phyloP scores from a whole-genome alignment of 2,113 vertebrate species.

The Cinclus cinclus region DNA sequence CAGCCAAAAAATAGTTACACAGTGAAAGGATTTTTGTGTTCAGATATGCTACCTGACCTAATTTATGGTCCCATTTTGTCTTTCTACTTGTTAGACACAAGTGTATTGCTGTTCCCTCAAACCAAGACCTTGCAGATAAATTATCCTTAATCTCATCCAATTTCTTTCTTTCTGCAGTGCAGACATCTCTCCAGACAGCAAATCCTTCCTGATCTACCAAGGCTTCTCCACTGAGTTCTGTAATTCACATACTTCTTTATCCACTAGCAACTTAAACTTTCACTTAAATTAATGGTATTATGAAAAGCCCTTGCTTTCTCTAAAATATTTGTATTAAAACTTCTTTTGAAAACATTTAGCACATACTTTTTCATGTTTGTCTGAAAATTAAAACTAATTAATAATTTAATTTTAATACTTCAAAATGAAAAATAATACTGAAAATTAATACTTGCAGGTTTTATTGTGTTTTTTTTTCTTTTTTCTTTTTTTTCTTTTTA shows the following conservation, averaged over 20 bases:
- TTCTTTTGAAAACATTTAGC: neutral
- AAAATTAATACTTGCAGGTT: neutral
- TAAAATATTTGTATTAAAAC: neutral
- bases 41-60: neutral
- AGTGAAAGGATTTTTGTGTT: neutral
- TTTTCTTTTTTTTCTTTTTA: neutral
- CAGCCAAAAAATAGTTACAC: neutral
- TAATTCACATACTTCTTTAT: neutral
- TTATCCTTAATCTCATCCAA: neutral
- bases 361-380: neutral
- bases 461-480: neutral
- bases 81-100: neutral
- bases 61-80: neutral
- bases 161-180: neutral
- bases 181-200: neutral
- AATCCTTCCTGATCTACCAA: conserved; percentile 4
- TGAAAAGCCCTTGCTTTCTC: neutral
- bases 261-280: neutral
- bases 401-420: neutral
- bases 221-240: neutral
- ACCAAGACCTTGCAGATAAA: neutral
- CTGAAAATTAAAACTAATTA: neutral
- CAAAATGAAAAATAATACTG: neutral
- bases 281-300: neutral
- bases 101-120: neutral